Conservation (phyloP, 2,888 invertebrate species). For the Villa cingulata region DNA sequence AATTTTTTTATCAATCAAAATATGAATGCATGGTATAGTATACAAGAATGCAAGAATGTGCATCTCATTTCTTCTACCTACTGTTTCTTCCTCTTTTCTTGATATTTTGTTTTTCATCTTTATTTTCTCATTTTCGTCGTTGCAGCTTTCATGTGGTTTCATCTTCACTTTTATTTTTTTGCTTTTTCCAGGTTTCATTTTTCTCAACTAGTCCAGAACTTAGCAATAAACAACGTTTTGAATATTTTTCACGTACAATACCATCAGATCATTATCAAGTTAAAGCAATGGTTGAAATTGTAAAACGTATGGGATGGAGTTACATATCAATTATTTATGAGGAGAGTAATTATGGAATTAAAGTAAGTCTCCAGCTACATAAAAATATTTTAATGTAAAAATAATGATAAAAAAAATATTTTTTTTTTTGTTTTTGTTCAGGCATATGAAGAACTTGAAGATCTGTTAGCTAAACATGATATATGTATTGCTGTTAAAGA, state of each 20-base stretch:
- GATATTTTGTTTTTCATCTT: too few species aligned
- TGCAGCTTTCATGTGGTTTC: too few species aligned
- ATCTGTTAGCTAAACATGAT: slow-evolving; percentile 62
- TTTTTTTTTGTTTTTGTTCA: slow-evolving; percentile 30
- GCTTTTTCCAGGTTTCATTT: slow-evolving; percentile 65
- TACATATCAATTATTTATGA: slow-evolving; percentile 93
- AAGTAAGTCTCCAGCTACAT: slow-evolving; percentile 43
- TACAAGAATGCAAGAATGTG: too few species aligned
- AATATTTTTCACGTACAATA: slow-evolving; percentile 87
- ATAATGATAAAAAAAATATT: not conserved
- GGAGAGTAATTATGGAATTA: slow-evolving; percentile 90
- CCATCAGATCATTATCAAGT: slow-evolving; percentile 91
- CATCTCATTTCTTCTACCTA: too few species aligned
- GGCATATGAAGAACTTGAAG: slow-evolving; percentile 91
- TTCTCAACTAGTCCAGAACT: slow-evolving; percentile 91
- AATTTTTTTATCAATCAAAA: too few species aligned
- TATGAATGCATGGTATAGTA: too few species aligned
- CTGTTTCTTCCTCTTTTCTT: too few species aligned
- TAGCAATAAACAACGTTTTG: slow-evolving; percentile 87
- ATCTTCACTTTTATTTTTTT: not conserved
- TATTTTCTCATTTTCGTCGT: too few species aligned
- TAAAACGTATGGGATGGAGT: slow-evolving; percentile 75
- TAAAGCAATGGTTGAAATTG: slow-evolving; percentile 89
- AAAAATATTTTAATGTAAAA: too few species aligned
- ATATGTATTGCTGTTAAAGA: slow-evolving; percentile 93